Evolutionary conservation across 2,113 vertebrate genomes (phyloP).

Genomic region (Lepisosteus osseus): DNA sequence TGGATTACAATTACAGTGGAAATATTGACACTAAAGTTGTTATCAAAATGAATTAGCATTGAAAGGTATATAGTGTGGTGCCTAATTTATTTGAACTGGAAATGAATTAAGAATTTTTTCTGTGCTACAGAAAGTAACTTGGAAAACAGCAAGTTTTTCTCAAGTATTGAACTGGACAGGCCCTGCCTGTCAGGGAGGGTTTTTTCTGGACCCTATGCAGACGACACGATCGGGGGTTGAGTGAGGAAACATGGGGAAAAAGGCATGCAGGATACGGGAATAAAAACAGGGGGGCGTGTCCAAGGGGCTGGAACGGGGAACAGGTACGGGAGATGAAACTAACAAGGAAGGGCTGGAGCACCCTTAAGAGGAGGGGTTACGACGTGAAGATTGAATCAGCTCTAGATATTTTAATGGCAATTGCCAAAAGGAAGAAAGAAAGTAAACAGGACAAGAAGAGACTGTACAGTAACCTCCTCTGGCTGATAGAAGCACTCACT

Average conservation of each 20-base stretch:
- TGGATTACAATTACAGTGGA: constrained; percentile 59
- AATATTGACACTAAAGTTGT: constrained; percentile 58
- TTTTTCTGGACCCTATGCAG: too few species aligned
- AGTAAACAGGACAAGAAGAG: not conserved
- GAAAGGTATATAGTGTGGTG: constrained; percentile 42
- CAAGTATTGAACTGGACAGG: not conserved
- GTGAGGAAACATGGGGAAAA: too few species aligned
- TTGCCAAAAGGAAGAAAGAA: not conserved
- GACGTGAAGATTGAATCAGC: not conserved
- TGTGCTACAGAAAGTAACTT: not conserved
- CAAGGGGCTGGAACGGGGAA: too few species aligned
- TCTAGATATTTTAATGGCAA: too few species aligned
- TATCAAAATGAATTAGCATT: constrained; percentile 58
- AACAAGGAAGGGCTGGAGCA: too few species aligned
- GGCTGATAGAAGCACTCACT: not conserved
- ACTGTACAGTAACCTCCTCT: not conserved
- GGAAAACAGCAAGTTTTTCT: not conserved
- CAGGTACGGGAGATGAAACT: too few species aligned
- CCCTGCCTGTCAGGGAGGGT: not conserved
- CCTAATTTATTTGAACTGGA: constrained; percentile 23
- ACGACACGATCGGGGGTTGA: too few species aligned
- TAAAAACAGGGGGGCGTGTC: too few species aligned
- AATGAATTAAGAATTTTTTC: not conserved
- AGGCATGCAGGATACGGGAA: too few species aligned
- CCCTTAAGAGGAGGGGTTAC: too few species aligned